Evolutionary conservation across 1,140 invertebrate genomes (phyloP), one percentile per base, ranked within the genome.

Genomic region (Heterodera carotae): DNA sequence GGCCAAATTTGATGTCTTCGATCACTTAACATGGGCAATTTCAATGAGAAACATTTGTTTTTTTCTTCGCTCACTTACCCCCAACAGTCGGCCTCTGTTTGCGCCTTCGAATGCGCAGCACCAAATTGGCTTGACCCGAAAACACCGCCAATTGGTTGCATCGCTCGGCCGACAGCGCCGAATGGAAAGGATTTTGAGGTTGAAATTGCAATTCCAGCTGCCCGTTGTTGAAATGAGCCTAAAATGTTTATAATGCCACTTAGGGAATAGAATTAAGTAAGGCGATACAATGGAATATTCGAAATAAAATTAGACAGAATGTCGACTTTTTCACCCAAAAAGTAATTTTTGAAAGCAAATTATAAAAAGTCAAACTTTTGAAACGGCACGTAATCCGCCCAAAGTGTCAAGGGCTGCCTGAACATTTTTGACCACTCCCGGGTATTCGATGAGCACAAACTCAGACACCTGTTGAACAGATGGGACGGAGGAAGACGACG

Each of bases 391-490:
- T 8, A 84, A 22, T 39, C 85, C 85, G 29, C 84, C 84, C n/a
- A 87, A 73, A 8, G 85, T 87, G 33, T 75, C 68, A 34, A 86
- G 43, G 15, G 85, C 84, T 36, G 79, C 77, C 25, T 87, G 82
- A 6, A 78, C 66, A 78, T 86, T 83, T 60, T 81, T 81, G 27
- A 86, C 67, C 27, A 86, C 76, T 39, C 82, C 85, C 7, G 85
- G 85, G 80, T 87, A 84, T 67, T 87, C 71, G 33, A 86, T 75
- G 4, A 86, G 48, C 2, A 83, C 69, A 59, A 86, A 77, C 18
- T 85, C 75, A 27, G 33, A 7, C 5, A 64, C 29, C 22, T 29
- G n/a, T 34, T 66, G 62, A 15, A 22, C 12, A 66, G 62, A 62
- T 1, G 60, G 60, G n/a, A 18, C 62, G 12, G 62, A 2, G 12